Conservation (phyloP, 2,113 vertebrate genomes). For the Tautogolabrus adspersus region DNA sequence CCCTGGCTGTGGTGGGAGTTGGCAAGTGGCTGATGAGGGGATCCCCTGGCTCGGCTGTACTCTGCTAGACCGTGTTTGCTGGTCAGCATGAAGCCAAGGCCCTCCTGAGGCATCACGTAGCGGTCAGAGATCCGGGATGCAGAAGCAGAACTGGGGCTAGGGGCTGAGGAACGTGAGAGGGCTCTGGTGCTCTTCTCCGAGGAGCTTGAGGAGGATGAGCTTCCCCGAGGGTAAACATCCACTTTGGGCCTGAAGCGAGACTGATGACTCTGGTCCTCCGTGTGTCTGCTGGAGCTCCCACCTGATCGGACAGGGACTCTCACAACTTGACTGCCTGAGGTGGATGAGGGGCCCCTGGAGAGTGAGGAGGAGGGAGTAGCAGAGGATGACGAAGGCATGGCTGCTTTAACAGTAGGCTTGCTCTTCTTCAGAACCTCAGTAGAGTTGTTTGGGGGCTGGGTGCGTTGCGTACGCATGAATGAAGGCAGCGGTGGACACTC, state of each 20-base stretch:
- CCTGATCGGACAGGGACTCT: slow-evolving; percentile 62
- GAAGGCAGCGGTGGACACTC: slow-evolving; percentile 90
- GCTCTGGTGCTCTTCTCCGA: slow-evolving; percentile 78
- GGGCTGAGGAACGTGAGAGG: slow-evolving; percentile 65
- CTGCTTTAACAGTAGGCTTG: slow-evolving; percentile 68
- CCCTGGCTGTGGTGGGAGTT: slow-evolving; percentile 70
- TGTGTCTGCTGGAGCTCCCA: slow-evolving; percentile 58
- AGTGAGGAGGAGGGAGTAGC: slow-evolving; percentile 48
- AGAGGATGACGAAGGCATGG: slow-evolving; percentile 48
- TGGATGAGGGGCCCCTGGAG: slow-evolving; percentile 55
- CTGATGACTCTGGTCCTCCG: slow-evolving; percentile 73
- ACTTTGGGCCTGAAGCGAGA: slow-evolving; percentile 79
- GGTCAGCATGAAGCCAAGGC: slow-evolving; percentile 79
- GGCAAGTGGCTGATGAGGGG: slow-evolving; percentile 71
- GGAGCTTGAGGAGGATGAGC: slow-evolving; percentile 60
- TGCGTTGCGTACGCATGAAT: slow-evolving; percentile 83
- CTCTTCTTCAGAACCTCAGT: slow-evolving; percentile 74
- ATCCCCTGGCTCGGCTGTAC: slow-evolving; percentile 80
- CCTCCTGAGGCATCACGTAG: slow-evolving; percentile 73
- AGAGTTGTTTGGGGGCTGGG: slow-evolving; percentile 81
- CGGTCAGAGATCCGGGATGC: slow-evolving; percentile 81
- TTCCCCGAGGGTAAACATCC: slow-evolving; percentile 81
- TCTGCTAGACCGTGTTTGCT: slow-evolving; percentile 87
- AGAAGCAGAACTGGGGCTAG: slow-evolving; percentile 67
- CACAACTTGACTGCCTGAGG: slow-evolving; percentile 41